phyloP scores from a whole-genome alignment of 2,797 vertebrate genomes.

The Scleropages formosus region DNA sequence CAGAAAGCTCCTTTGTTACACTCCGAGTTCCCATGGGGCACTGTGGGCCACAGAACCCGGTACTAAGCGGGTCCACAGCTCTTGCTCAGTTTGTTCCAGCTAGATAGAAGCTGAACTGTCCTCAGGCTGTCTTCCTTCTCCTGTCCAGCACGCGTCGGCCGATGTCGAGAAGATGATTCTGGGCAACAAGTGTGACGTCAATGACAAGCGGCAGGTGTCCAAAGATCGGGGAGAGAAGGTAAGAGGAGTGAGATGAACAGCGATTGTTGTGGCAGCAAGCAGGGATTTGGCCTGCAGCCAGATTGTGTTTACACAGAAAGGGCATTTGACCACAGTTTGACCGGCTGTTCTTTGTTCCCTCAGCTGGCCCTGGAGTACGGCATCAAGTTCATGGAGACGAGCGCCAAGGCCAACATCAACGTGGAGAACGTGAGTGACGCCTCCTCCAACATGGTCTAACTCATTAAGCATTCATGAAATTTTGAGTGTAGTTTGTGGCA shows the following conservation, averaged over 20 bases:
- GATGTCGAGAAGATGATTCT: conserved; percentile 98
- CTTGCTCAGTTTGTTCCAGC: too few species aligned
- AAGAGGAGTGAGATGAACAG: conserved; percentile 26
- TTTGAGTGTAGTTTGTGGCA: too few species aligned
- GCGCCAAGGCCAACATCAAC: conserved; percentile 98
- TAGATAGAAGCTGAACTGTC: too few species aligned
- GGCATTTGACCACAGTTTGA: not conserved
- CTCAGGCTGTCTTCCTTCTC: conserved; percentile 19
- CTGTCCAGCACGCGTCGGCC: conserved; percentile 83
- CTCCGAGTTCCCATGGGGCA: too few species aligned
- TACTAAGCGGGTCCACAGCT: too few species aligned
- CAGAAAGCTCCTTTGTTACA: too few species aligned
- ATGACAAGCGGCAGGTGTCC: conserved; percentile 93
- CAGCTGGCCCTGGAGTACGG: conserved; percentile 91
- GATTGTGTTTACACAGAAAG: too few species aligned
- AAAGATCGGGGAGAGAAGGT: conserved; percentile 93
- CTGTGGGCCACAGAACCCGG: too few species aligned
- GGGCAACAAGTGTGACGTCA: conserved; percentile 96
- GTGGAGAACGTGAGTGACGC: conserved; percentile 87
- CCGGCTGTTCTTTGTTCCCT: conserved; percentile 28
- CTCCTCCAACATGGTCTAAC: too few species aligned
- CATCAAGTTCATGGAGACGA: conserved; percentile 99
- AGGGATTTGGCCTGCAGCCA: too few species aligned
- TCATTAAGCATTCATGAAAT: too few species aligned
- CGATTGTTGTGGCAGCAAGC: too few species aligned